Conservation (phyloP, 2,888 invertebrate species). For the Leptinotarsa rubiginosa region DNA sequence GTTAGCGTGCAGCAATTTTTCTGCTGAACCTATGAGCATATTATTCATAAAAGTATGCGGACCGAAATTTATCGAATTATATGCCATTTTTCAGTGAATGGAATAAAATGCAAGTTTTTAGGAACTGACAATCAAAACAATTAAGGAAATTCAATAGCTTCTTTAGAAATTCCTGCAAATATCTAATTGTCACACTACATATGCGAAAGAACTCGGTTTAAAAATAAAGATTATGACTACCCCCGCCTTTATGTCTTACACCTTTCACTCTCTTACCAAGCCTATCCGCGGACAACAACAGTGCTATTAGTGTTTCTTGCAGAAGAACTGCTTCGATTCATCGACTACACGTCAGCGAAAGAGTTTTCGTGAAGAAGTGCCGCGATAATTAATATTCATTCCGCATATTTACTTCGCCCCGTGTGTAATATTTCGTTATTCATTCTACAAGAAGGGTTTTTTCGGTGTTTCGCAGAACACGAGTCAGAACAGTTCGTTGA, state of each 20-base stretch:
- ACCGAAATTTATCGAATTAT: no score
- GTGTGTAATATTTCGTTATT: conserved; percentile 46
- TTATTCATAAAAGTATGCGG: no score
- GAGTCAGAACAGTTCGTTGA: conserved; percentile 40
- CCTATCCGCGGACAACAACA: conserved; percentile 49
- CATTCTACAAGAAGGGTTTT: conserved; percentile 38
- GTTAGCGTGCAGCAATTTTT: no score
- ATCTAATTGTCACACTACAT: background rate
- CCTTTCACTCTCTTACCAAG: conserved; percentile 55
- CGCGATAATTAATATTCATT: conserved; percentile 24
- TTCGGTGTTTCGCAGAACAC: conserved; percentile 36
- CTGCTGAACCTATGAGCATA: no score
- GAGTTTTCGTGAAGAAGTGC: background rate
- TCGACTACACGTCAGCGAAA: conserved; percentile 13
- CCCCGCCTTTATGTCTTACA: conserved; percentile 48
- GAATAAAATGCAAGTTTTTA: no score
- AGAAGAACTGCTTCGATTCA: conserved; percentile 44
- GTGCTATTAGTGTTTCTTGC: conserved; percentile 43
- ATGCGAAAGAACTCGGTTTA: conserved; percentile 31
- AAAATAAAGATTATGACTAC: conserved; percentile 41
- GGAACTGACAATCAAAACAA: no score
- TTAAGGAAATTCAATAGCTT: background rate
- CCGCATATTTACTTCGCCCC: conserved; percentile 23
- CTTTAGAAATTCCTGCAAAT: background rate
- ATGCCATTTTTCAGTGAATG: no score